Conservation (phyloP, 2,113 vertebrate genomes). For the Bungarus multicinctus region DNA sequence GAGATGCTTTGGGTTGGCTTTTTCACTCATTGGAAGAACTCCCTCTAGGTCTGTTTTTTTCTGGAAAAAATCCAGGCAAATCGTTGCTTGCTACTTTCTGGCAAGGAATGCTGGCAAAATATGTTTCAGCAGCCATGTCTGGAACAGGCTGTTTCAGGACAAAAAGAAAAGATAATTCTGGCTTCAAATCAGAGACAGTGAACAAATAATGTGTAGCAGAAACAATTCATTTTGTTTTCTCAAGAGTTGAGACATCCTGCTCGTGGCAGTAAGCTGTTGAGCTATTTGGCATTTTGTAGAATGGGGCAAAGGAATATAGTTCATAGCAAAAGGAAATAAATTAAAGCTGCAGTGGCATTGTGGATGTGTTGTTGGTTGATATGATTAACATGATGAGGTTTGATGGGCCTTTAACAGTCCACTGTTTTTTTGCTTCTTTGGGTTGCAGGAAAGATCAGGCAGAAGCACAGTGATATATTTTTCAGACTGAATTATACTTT, state of each 20-base stretch:
- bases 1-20: slow-evolving; percentile 18
- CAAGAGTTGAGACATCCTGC: neutral
- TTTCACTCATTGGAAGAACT: slow-evolving; percentile 21
- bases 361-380: neutral
- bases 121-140: slow-evolving; percentile 6
- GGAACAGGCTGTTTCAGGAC: neutral
- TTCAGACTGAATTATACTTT: neutral
- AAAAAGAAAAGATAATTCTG: slow-evolving; percentile 3
- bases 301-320: neutral
- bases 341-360: neutral
- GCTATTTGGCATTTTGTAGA: neutral
- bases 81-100: slow-evolving; percentile 2
- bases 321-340: neutral
- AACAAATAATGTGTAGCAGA: slow-evolving; percentile 26
- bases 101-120: slow-evolving; percentile 31
- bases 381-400: neutral
- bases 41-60: slow-evolving; percentile 29
- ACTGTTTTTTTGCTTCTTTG: neutral
- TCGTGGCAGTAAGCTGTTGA: neutral
- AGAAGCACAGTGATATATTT: neutral
- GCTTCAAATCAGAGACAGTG: neutral
- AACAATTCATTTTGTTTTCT: slow-evolving; percentile 12
- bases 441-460: neutral
- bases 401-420: no score
- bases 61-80: slow-evolving; percentile 34